A percentile compares a stretch with the other conserved stretches of the same genome.
phyloP scores from a whole-genome alignment of 1,140 invertebrate genomes.

The Hetaerina americana region DNA sequence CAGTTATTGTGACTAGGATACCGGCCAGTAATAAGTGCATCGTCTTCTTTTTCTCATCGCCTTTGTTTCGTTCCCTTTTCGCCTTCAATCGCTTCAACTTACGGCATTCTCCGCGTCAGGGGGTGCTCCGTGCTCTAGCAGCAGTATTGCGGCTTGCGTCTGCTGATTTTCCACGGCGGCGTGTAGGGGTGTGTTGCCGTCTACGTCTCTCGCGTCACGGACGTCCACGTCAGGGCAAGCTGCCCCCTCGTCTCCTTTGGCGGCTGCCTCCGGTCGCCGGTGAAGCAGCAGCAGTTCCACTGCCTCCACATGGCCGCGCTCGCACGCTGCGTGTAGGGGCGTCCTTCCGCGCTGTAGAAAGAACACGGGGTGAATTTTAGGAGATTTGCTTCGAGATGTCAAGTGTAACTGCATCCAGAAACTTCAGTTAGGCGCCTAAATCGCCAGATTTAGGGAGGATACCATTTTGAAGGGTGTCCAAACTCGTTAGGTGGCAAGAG shows the following conservation, averaged over 20 bases:
- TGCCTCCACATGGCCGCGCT: conserved; percentile 52
- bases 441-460: no score
- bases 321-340: conserved; percentile 58
- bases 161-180: conserved; percentile 67
- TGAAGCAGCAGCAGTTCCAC: conserved; percentile 45
- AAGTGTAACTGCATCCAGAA: no score
- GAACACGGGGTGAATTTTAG: no score
- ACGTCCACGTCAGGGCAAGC: conserved; percentile 69
- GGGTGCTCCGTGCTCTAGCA: conserved; percentile 44
- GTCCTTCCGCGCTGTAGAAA: conserved; percentile 43
- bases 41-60: no score
- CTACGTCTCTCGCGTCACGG: conserved; percentile 46
- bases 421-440: not conserved
- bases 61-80: no score
- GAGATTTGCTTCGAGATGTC: no score
- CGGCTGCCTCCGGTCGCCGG: conserved; percentile 22
- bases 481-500: no score
- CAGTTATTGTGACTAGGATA: no score
- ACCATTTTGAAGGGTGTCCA: no score
- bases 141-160: conserved; percentile 51
- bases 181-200: conserved; percentile 68
- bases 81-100: no score
- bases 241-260: conserved; percentile 61
- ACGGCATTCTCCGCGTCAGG: conserved; percentile 42
- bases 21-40: no score